Percentiles rank a stretch among this genome's conserved stretches.
These are phyloP conservation scores for Lepidocyrtoides sp. DNA, from an alignment of 2,888 invertebrate genomes.

Conservation along the genomic window DNA sequence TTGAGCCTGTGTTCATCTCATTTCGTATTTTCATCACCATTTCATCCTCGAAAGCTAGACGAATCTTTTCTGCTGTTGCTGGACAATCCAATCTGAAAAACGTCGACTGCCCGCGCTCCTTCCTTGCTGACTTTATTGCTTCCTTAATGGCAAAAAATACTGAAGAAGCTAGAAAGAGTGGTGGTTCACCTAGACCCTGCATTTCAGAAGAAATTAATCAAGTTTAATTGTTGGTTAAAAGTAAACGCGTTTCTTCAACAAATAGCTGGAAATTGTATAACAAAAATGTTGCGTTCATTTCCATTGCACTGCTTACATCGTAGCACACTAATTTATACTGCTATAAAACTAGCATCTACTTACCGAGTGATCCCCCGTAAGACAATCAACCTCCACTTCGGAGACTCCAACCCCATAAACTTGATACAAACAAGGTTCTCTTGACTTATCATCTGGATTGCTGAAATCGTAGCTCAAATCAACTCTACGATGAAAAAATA, in stretches of 20 bases:
- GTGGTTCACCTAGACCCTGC: conserved; percentile 98
- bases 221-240: too few species aligned
- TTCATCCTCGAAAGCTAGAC: conserved; percentile 92
- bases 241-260: too few species aligned
- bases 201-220: too few species aligned
- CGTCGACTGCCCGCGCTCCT: conserved; percentile 89
- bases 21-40: conserved; percentile 26
- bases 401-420: conserved; percentile 95
- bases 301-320: too few species aligned
- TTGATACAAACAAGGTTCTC: conserved; percentile 92
- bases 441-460: conserved; percentile 36
- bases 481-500: conserved; percentile 86
- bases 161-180: conserved; percentile 95
- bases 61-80: conserved; percentile 95
- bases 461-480: conserved; percentile 74
- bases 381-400: conserved; percentile 90
- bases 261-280: too few species aligned
- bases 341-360: too few species aligned
- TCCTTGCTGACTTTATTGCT: conserved; percentile 93
- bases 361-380: conserved; percentile 91
- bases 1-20: not conserved
- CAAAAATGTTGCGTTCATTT: too few species aligned
- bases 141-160: conserved; percentile 96
- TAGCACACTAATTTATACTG: too few species aligned
- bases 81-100: conserved; percentile 92